Conservation (phyloP, 30 jellyfish, hydroid and myxozoan species). For the Chironex yamaguchii region DNA sequence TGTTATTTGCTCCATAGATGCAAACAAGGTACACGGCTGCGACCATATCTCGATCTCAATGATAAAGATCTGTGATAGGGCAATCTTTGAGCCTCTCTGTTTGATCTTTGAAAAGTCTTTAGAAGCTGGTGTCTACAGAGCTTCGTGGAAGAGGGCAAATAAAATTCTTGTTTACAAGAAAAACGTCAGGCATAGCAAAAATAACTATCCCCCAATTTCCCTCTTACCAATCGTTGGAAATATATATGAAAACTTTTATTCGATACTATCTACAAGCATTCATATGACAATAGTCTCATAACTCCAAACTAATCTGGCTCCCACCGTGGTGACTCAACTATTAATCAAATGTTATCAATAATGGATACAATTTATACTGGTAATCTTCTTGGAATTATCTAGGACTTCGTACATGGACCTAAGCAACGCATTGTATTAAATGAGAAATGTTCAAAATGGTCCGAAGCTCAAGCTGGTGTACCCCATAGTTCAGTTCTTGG, state of each 20-base stretch:
- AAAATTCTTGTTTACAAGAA: constrained; percentile 32
- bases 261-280: constrained; percentile 12
- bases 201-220: constrained; percentile 39
- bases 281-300: constrained; percentile 8
- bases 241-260: constrained; percentile 16
- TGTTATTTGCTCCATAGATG: background rate
- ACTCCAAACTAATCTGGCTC: constrained; percentile 10
- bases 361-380: constrained; percentile 23
- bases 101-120: background rate
- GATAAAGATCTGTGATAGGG: constrained; percentile 58
- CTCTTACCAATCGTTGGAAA: constrained; percentile 55
- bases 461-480: constrained; percentile 12
- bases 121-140: background rate
- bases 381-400: background rate
- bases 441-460: constrained; percentile 7
- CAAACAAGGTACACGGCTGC: constrained; percentile 55
- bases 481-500: constrained; percentile 23
- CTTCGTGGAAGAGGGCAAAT: constrained; percentile 46
- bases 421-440: constrained; percentile 28
- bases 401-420: constrained; percentile 5
- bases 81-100: constrained; percentile 20
- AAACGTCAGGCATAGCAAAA: constrained; percentile 2
- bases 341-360: constrained; percentile 22
- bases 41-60: constrained; percentile 55
- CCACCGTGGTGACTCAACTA: constrained; percentile 31